Evolutionary conservation across 2,113 vertebrate genomes (phyloP), one percentile per base, ranked within the genome.

Genomic region (Myiopsitta monachus): DNA sequence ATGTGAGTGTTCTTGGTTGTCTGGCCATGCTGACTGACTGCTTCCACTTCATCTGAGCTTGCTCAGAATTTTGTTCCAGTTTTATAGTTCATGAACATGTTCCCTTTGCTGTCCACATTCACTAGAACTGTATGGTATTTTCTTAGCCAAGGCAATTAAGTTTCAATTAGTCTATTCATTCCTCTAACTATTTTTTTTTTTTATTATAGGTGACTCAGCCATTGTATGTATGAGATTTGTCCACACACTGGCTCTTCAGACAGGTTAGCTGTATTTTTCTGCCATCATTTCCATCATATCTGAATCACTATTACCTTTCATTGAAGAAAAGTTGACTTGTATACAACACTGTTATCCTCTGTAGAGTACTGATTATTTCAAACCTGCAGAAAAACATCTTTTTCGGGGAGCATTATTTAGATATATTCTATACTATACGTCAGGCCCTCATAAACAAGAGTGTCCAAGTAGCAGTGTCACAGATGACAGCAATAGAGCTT

Each of bases 211-310:
- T 92, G 91, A 89, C 80, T 89, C 83, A 67, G 81, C 78, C 59
- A 0, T 84, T 93, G 62, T 62, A 73, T 55, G 74, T 89, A 96
- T 74, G 93, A 87, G 90, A 74, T 87, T 95, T 90, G 91, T 92
- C 91, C 67, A 69, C 92, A 67, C 91, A 94, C 95, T 95, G 94
- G 82, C 67, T 92, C 94, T 95, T 95, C 95, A 96, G 87, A 89
- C 92, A 95, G 96, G 96, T 97, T 85, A 96, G 95, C 27, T 39
- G 2, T 69, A 10, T 69, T 82, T 87, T 89, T 67, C 57, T 89
- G 47, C 33, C 22, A 11, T 87, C 36, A 27, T 4, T 86, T 83
- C n/a, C 47, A 41, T 74, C 9, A 3, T 43, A 31, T 82, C 46
- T 89, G 66, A 78, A 54, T 43, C 84, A 23, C 46, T 83, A 3